Evolutionary conservation across 2,797 vertebrate species (phyloP), one percentile per base, ranked within the genome.

Genomic region (Hafferia zeledoni): DNA sequence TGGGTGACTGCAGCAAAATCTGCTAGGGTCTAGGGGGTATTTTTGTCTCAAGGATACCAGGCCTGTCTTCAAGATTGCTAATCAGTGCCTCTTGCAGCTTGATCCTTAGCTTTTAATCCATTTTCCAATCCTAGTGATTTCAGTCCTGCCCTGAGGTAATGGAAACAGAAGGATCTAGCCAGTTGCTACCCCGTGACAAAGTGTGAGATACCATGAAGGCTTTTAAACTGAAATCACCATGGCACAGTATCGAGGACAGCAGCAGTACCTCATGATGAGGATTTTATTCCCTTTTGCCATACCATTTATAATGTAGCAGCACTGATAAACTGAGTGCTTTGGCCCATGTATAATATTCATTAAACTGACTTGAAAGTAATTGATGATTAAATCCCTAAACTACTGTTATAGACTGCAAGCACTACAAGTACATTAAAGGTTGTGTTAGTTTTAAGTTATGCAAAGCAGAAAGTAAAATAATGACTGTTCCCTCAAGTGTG

Each of bases 41-140:
- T 80, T 87, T 87, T 74, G 46, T 82, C 31, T 69, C 67, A 59
- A 39, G 44, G 30, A 68, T 69, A 41, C 57, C 35, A 71, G 20
- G 55, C 56, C 46, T 94, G 69, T n/a, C 47, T 76, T 81, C 44
- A 87, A 3, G 69, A 79, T 14, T 76, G 61, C 74, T 87, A 76
- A 83, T 92, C 79, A 93, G 69, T 69, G 82, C 56, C 69, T 79
- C 72, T 83, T 88, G 59, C 67, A 91, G 89, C 77, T 91, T 14
- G 2, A 13, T 93, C 53, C 83, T 93, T 91, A 95, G 91, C 46
- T 94, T 96, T 96, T 96, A 97, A 95, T 96, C 87, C 87, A 46
- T 33, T 89, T 92, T 84, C 60, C 93, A 93, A 64, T 60, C 70
- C 76, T 72, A 60, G 43, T 35, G 74, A 63, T 95, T 83, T 76